phyloP scores from a whole-genome alignment of 2,888 invertebrate species.

The Deilephila elpenor region DNA sequence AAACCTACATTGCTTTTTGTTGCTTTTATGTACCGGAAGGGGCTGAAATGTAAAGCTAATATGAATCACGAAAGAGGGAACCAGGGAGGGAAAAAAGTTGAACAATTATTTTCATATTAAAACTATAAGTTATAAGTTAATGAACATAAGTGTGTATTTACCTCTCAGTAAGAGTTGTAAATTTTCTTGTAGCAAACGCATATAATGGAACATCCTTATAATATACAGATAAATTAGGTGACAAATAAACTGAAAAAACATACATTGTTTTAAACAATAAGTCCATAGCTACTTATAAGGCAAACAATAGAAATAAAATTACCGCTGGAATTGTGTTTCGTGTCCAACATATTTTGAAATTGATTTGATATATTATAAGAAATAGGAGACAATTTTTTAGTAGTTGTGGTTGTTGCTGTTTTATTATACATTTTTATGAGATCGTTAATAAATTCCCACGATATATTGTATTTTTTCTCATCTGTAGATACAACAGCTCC shows the following conservation, averaged over 20 bases:
- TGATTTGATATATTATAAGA: conserved; percentile 43
- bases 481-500: not conserved
- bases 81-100: too few relatives aligned
- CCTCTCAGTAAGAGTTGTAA: not conserved
- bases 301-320: conserved; percentile 17
- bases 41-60: not conserved
- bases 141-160: not conserved
- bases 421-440: conserved; percentile 50
- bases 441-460: conserved; percentile 9
- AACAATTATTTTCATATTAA: too few relatives aligned
- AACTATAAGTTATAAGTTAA: not conserved
- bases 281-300: not conserved
- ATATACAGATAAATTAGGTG: conserved; percentile 36
- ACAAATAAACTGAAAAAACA: conserved; percentile 38
- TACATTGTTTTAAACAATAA: too few relatives aligned
- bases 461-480: not conserved
- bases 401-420: conserved; percentile 32
- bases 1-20: not conserved
- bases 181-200: conserved; percentile 28
- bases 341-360: conserved; percentile 50
- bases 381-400: conserved; percentile 31
- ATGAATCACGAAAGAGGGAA: not conserved
- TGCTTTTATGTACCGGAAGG: conserved; percentile 1
- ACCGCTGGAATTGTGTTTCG: conserved; percentile 58
- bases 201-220: conserved; percentile 31